These are phyloP conservation scores for Odontamblyopus rebecca DNA, from an alignment of 2,797 vertebrate species.

Conservation along the genomic window DNA sequence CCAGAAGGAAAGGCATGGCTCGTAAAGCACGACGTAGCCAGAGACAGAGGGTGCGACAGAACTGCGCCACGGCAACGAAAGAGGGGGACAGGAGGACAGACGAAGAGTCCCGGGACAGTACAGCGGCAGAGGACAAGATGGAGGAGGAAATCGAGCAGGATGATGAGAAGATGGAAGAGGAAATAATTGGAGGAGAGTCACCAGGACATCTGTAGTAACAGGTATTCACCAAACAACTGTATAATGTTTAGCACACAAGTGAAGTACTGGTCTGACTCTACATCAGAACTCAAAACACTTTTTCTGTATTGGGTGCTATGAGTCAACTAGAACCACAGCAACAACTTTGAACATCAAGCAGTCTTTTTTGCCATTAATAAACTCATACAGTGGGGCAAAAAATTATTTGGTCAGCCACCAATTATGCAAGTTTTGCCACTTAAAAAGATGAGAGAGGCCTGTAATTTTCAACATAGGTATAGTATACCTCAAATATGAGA, in stretches of 20 bases:
- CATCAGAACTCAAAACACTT: no score
- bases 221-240: background rate
- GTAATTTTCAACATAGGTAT: no score
- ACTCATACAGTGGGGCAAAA: no score
- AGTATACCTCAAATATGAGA: no score
- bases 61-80: slow-evolving; percentile 5
- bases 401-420: no score
- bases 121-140: slow-evolving; percentile 32
- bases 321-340: background rate
- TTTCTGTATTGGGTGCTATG: background rate
- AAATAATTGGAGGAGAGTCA: slow-evolving; percentile 13
- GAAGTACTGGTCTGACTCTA: background rate
- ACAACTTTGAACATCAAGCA: no score
- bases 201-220: slow-evolving; percentile 30
- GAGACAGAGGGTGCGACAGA: slow-evolving; percentile 43
- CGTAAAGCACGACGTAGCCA: slow-evolving; percentile 48
- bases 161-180: slow-evolving; percentile 53
- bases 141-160: slow-evolving; percentile 40
- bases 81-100: slow-evolving; percentile 29
- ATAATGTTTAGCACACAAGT: background rate
- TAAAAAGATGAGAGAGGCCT: no score
- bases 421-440: no score
- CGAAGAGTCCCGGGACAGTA: slow-evolving; percentile 28
- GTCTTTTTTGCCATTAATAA: no score
- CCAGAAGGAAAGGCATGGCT: slow-evolving; percentile 42